Base-by-base conservation (phyloP, 2,113 vertebrate genomes). In the Gobiocypris rarus region DNA sequence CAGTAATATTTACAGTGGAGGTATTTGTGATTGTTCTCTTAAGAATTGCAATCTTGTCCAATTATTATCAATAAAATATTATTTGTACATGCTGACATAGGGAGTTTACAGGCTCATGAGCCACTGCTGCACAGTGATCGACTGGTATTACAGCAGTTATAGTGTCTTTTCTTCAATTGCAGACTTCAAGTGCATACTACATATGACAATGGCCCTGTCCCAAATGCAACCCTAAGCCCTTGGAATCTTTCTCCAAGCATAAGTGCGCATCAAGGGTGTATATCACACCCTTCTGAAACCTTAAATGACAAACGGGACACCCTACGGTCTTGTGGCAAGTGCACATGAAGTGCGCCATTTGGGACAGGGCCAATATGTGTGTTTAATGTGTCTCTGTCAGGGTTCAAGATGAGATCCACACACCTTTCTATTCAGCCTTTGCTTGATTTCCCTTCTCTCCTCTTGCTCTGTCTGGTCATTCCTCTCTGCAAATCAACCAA, bases 391-490 rank as follows among this genome's bases (percentile, higher is more conserved):
- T n/a, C 77, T 75, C 11, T 65, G 28, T 65, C 61, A 9, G 61
- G 61, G 19, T 54, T 54, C 52, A 50, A 73, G 61, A 10, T 56
- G 54, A 15, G 9, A 56, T 56, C 4, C 9, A 87, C 63, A 3
- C 94, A 99, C 98, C 96, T 99, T 99, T 93, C 97, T 96, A 63
- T 98, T 99, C 82, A 99, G 90, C 81, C 98, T 94, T 89, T 99
- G 97, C 89, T 99, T 99, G 90, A 99, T 98, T 91, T 99, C 98
- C 59, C 98, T 93, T 86, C 96, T 95, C 92, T 99, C 98, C 71
- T 99, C 97, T 87, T 99, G 97, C 65, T 99, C 98, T 9, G 93
- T 96, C 93, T 98, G 98, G 87, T 99, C 98, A 84, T 99, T 99
- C 89, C 97, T 96, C 90, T 99, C 97, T 99, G 94, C 6, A 48